phyloP scores from a whole-genome alignment of 2,888 invertebrate genomes.

The Amaurobius ferox region DNA sequence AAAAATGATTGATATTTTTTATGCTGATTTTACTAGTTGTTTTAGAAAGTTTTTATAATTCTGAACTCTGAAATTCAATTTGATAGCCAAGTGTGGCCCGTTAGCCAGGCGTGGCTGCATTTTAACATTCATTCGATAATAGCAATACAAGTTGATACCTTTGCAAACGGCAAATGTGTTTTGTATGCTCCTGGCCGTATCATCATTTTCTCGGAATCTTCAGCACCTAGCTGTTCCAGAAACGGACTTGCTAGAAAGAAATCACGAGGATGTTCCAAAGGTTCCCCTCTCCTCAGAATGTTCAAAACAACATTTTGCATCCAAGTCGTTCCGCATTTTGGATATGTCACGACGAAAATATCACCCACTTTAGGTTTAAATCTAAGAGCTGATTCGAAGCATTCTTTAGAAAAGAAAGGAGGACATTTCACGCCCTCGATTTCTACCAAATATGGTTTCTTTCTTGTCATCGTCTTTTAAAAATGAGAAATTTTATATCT shows the following conservation, averaged over 20 bases:
- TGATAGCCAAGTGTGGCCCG: too few species aligned
- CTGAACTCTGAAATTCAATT: too few species aligned
- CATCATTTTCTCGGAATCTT: constrained; percentile 50
- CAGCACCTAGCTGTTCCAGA: constrained; percentile 56
- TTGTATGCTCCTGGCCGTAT: constrained; percentile 72
- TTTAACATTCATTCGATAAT: too few species aligned
- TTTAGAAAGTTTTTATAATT: too few species aligned
- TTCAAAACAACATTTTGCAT: constrained; percentile 66
- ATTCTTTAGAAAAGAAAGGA: constrained; percentile 41
- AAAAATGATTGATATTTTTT: too few species aligned
- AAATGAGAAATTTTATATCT: too few species aligned
- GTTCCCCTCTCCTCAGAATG: constrained; percentile 43
- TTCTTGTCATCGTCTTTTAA: too few species aligned
- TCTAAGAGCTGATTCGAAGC: constrained; percentile 40
- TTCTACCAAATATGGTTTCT: too few species aligned
- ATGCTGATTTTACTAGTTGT: too few species aligned
- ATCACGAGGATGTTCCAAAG: constrained; percentile 31
- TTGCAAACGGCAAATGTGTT: constrained; percentile 75
- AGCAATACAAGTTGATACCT: constrained; percentile 48
- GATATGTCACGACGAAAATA: constrained; percentile 66
- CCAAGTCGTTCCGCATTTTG: constrained; percentile 72
- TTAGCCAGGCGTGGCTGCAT: too few species aligned
- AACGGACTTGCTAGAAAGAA: constrained; percentile 59
- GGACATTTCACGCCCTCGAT: constrained; percentile 42
- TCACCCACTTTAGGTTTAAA: constrained; percentile 59